Conservation (phyloP, 2,797 vertebrate species). For the Tragelaphus oryx region DNA sequence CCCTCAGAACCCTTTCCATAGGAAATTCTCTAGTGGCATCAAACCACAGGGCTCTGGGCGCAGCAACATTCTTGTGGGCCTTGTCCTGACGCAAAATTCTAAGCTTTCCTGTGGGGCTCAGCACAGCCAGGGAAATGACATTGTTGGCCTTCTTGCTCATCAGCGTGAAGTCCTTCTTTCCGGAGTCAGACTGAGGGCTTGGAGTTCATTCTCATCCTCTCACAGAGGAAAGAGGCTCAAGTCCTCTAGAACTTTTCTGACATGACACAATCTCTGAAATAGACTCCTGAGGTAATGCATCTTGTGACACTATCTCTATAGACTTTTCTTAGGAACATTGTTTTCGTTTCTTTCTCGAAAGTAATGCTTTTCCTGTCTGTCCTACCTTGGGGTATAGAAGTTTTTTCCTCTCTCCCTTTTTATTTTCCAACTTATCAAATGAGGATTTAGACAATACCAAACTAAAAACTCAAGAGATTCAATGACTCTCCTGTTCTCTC, state of each 20-base stretch:
- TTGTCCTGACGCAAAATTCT: conserved; percentile 21
- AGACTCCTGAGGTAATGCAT: conserved; percentile 66
- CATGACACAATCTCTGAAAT: conserved; percentile 69
- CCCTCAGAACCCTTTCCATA: background rate
- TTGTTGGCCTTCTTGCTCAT: background rate
- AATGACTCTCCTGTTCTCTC: background rate
- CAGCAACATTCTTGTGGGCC: conserved; percentile 26
- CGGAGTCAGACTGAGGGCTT: conserved; percentile 44
- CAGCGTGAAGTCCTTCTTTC: conserved; percentile 20
- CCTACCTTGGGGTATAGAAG: conserved; percentile 32
- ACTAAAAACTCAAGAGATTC: background rate
- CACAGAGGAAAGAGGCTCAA: conserved; percentile 34
- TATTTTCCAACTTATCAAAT: conserved; percentile 13
- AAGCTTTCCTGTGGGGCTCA: conserved; percentile 49
- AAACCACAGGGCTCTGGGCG: conserved; percentile 43
- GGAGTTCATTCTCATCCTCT: conserved; percentile 51
- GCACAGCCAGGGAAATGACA: background rate
- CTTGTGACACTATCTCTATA: conserved; percentile 53
- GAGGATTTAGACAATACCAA: background rate
- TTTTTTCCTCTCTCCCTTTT: background rate
- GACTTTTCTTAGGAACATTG: conserved; percentile 35
- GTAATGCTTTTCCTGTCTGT: conserved; percentile 54
- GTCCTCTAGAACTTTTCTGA: conserved; percentile 53
- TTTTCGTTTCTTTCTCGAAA: conserved; percentile 45
- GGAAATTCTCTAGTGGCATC: conserved; percentile 30